Base-by-base conservation (phyloP, 2,797 vertebrate species). In the Sardinella longiceps region DNA sequence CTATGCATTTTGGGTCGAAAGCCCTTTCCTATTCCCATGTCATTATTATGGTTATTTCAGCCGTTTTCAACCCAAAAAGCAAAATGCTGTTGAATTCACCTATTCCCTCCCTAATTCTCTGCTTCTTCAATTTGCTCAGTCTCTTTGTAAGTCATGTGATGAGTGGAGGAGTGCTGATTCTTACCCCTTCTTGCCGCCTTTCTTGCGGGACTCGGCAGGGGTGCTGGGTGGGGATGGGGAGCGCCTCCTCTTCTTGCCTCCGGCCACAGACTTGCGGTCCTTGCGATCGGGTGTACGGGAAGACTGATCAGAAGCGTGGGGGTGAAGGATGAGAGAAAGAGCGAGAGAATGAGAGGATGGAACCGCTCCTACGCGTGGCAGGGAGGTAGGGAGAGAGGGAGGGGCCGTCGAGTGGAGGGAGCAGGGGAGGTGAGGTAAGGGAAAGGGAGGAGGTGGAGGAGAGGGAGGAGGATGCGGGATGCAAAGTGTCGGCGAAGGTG, bases 231-330 rank as follows among this genome's bases (percentile, higher is more conserved):
- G 98, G 0, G 98, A 99, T 70, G 98, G 98, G 0, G 98, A 99
- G 88, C 98, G 97, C 51, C 97, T 97, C 88, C 98, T 97, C 92
- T 99, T 99, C 90, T 98, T 97, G 33, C 96, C 93, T 0, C 95
- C 95, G 0, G 96, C 95, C 84, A 97, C 94, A 77, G 98, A 96
- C 92, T 98, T 99, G 92, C 98, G 96, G 92, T 99, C 98, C 94
- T 98, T 98, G 86, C 98, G 96, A 94, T 99, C 98, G 0, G 98
- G 97, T 85, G 98, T 99, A 92, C 97, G 96, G 87, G 98, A 97
- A 90, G 97, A 97, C 98, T 99, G 95, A 95, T 95, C 95, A 95
- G 94, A 94, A 91, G 93, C 93, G 93, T 90, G 82, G 92, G 88
- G 90, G 92, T 95, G 95, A 94, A 93, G 94, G 94, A 95, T 95